Percentiles rank a stretch among this genome's conserved stretches.
Conservation (phyloP, 2,888 invertebrate genomes). For the Amorpha juglandis region DNA sequence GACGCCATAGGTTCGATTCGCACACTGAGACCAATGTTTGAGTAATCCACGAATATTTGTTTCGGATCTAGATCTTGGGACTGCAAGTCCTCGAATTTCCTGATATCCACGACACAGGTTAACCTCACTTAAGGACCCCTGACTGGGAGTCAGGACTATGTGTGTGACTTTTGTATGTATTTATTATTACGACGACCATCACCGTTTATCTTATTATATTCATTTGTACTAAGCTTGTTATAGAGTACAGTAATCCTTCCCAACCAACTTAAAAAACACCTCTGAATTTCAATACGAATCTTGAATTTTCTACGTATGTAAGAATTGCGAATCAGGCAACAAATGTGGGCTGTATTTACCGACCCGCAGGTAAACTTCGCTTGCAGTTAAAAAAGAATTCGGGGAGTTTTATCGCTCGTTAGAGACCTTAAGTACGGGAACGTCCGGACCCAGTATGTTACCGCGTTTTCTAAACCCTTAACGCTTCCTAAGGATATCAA, state of each 20-base stretch:
- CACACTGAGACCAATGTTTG: too few relatives aligned
- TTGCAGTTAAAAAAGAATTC: conserved; percentile 78
- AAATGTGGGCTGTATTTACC: conserved; percentile 79
- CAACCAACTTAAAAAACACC: conserved; percentile 44
- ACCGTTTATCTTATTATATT: too few relatives aligned
- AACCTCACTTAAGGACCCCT: too few relatives aligned
- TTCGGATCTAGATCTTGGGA: too few relatives aligned
- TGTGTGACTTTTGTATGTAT: too few relatives aligned
- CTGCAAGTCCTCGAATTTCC: too few relatives aligned
- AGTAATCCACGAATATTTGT: too few relatives aligned
- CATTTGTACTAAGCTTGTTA: too few relatives aligned
- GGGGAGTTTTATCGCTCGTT: conserved; percentile 79
- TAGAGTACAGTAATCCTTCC: not conserved
- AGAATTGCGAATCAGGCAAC: conserved; percentile 70
- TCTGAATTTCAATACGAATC: conserved; percentile 45
- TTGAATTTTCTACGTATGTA: conserved; percentile 62
- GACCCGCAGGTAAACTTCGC: conserved; percentile 79
- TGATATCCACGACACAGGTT: too few relatives aligned
- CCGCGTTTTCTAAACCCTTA: conserved; percentile 37
- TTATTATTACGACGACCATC: too few relatives aligned
- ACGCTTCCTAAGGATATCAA: conserved; percentile 33
- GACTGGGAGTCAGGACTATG: too few relatives aligned
- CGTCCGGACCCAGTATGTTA: conserved; percentile 44
- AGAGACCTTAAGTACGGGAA: conserved; percentile 70
- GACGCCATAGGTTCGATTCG: too few relatives aligned